These are phyloP conservation scores for Heliconius erato DNA, from an alignment of 2,888 invertebrate species.

Conservation along the genomic window DNA sequence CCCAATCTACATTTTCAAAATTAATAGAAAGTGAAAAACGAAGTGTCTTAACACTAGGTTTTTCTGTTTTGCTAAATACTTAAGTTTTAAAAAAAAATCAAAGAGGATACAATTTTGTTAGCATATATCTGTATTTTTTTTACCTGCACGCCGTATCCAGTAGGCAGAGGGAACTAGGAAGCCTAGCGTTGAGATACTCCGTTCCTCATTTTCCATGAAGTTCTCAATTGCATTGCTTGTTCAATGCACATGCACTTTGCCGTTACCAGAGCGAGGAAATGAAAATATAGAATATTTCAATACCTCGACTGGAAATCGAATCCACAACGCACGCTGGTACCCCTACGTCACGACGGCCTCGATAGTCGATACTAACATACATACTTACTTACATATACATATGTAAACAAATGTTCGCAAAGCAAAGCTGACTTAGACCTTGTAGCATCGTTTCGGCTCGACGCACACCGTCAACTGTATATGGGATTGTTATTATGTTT, in stretches of 20 bases:
- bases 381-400: slow-evolving; percentile 4
- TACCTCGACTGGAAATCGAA: not conserved
- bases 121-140: not conserved
- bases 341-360: not conserved
- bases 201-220: not conserved
- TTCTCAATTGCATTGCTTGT: not conserved
- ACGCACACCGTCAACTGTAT: slow-evolving; percentile 51
- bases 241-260: not conserved
- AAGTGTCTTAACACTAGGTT: too few species aligned
- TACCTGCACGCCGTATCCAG: not conserved
- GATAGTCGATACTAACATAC: not conserved
- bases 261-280: not conserved
- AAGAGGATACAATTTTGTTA: too few species aligned
- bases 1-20: too few species aligned
- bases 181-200: not conserved
- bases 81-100: too few species aligned
- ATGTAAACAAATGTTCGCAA: not conserved
- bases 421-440: slow-evolving; percentile 43
- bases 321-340: not conserved
- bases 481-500: slow-evolving; percentile 36
- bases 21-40: too few species aligned
- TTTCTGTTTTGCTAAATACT: too few species aligned
- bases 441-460: slow-evolving; percentile 53
- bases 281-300: not conserved
- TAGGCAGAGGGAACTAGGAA: not conserved